Percentiles rank a stretch among this genome's conserved stretches.
Conservation (phyloP, 2,888 invertebrate genomes). For the Artemia sp. region DNA sequence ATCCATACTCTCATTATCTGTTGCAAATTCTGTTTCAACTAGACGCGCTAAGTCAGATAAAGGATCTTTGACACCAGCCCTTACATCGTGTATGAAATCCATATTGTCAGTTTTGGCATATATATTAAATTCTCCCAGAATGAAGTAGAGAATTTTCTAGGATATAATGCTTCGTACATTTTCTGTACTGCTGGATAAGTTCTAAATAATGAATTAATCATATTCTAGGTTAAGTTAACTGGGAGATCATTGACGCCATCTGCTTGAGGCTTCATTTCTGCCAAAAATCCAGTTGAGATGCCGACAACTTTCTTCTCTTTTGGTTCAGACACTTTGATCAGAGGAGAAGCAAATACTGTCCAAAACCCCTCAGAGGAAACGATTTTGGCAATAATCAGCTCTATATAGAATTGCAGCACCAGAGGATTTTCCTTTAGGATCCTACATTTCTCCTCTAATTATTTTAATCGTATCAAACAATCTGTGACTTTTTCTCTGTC, state of each 20-base stretch:
- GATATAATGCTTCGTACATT: constrained; percentile 91
- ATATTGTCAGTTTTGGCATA: background rate
- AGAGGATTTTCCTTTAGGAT: constrained; percentile 75
- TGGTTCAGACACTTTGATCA: constrained; percentile 34
- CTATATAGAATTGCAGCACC: constrained; percentile 81
- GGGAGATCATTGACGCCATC: constrained; percentile 91
- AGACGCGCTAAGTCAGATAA: background rate
- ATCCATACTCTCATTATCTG: background rate
- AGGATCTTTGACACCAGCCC: background rate
- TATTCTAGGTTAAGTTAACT: constrained; percentile 89
- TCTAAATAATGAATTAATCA: constrained; percentile 94
- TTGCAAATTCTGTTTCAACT: background rate
- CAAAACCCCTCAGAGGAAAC: constrained; percentile 96
- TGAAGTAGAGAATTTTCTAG: constrained; percentile 75
- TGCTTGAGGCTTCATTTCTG: constrained; percentile 89
- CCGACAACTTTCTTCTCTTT: constrained; percentile 65
- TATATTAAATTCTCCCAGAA: constrained; percentile 77
- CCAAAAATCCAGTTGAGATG: constrained; percentile 48
- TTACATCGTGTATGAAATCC: background rate
- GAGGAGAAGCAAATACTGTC: constrained; percentile 54
- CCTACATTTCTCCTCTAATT: constrained; percentile 75
- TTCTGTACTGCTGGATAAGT: constrained; percentile 96
- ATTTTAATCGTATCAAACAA: constrained; percentile 69
- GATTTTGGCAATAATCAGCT: constrained; percentile 87
- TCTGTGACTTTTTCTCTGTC: constrained; percentile 89